Base-by-base conservation (phyloP, 2,797 vertebrate genomes). In the Rhinogobio ventralis region DNA sequence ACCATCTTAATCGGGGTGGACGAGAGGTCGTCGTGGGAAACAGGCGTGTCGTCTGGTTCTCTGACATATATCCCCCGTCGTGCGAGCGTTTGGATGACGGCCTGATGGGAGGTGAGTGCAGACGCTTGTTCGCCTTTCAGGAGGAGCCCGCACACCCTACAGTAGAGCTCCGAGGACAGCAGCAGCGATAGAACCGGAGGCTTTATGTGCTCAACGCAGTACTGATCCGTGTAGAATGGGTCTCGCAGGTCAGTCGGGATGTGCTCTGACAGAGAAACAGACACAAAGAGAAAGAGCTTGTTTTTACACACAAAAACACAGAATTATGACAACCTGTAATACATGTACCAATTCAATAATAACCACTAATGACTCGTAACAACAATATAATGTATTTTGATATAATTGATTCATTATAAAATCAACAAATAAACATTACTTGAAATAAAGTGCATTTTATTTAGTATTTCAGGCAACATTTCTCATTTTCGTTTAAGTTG, bases 141-240 rank as follows among this genome's bases (percentile, higher is more conserved):
- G 89, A 99, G 96, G 86, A 97, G 96, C 82, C 96, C 95, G 76
- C 97, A 99, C 67, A 99, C 97, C 0, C 96, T 94, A 91, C 96
- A 98, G 94, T 99, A 99, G 23, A 98, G 96, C 93, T 99, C 97
- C 0, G 96, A 96, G 57, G 97, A 97, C 87, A 97, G 95, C 88
- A 99, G 94, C 89, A 98, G 95, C 78, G 90, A 95, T 92, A 97
- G 96, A 88, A 99, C 95, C 0, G 95, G 96, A 0, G 98, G 98
- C 64, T 99, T 99, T 89, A 99, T 98, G 90, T 99, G 98, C 72
- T 99, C 98, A 88, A 99, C 97, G 76, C 98, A 96, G 83, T 99
- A 99, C 85, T 99, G 98, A 86, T 99, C 98, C 0, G 95, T 95
- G 88, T 99, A 99, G 88, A 99, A 99, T 0, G 97, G 97, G 90